Evolutionary conservation across 2,888 invertebrate species (phyloP), one percentile per base, ranked within the genome.

Genomic region (Pammene aurita): DNA sequence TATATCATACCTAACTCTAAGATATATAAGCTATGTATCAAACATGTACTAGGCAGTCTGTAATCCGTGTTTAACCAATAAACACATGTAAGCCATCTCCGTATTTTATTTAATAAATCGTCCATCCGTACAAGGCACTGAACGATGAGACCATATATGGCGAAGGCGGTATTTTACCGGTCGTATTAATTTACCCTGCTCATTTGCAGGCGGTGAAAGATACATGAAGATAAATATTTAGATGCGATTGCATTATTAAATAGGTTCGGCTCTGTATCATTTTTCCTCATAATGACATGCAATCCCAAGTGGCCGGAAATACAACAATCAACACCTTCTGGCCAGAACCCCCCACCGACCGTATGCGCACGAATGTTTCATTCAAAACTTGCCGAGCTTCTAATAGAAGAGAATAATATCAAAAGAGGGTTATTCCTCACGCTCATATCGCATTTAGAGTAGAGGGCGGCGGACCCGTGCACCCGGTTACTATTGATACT

Each of bases 381-480:
- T 26, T 18, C 18, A 9, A 57, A 57, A 13, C 42, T 57, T 26
- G 18, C 18, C 2, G 13, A 26, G 0, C 57, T 58, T 13, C 7
- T 58, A 0, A 5, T 6, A 0, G 42, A 44, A 13, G 18, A 5
- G 44, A 18, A 7, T 1, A 7, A 7, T 58, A 7, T 7, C 58
- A 58, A 44, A 58, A 58, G 2, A 42, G 44, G 14, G 44, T 42
- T 26, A 42, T 58, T 58, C 44, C 58, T 18, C 26, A 58, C n/a
- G 58, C 58, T 18, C 58, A 58, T 26, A 44, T 58, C 1, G 42
- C 58, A 4, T 58, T 26, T 13, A 18, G 44, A 58, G 44, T 58
- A 26, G 26, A 58, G n/a, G 58, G 44, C 42, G 58, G 58, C 9
- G 58, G 58, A 13, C 58, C 58, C 18, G 58, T 58, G 42, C 44